Base-by-base conservation (phyloP, 1,140 invertebrate genomes). In the Magallana angulata region DNA sequence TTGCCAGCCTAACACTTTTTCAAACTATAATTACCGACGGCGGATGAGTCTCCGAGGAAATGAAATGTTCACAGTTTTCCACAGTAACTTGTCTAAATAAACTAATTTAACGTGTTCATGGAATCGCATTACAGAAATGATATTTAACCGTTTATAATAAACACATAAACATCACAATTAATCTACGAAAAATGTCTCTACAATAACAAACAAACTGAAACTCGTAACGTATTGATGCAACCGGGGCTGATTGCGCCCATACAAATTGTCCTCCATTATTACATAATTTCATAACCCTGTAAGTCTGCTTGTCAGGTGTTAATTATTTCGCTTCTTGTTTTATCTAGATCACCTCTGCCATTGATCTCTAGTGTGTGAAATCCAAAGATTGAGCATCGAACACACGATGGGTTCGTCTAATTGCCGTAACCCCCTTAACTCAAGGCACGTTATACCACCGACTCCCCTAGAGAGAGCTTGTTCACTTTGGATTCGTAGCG, bases 21-120 rank as follows among this genome's bases (percentile, higher is more conserved):
- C 58, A 85, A 76, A 76, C 68, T 82, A 81, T 84, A 82, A 81
- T 60, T 82, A 85, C 81, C 84, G 64, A 81, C 81, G 87, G 85
- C 87, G 87, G 76, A 88, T 85, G 62, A 58, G 59, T 85, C 87
- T 88, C 87, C 12, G 71, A 84, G 87, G 87, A 84, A 81, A 85
- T 88, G 68, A 85, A 85, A 56, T 76, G 68, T 76, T 76, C 68
- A 30, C 68, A 76, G 68, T 76, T 76, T 76, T 76, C 68, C 36
- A 76, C 68, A 36, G 68, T 76, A 76, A 76, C 68, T 76, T 76
- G 68, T 76, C 68, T 76, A 76, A 76, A 76, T 76, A 76, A 76
- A 76, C 68, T 76, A 76, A 48, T 24, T 76, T 30, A 76, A 76
- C 68, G 24, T 76, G 68, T 76, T 76, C 24, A 30, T 48, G 68